phyloP scores from a whole-genome alignment of 2,888 invertebrate species.

The Ectropis crepuscularia region DNA sequence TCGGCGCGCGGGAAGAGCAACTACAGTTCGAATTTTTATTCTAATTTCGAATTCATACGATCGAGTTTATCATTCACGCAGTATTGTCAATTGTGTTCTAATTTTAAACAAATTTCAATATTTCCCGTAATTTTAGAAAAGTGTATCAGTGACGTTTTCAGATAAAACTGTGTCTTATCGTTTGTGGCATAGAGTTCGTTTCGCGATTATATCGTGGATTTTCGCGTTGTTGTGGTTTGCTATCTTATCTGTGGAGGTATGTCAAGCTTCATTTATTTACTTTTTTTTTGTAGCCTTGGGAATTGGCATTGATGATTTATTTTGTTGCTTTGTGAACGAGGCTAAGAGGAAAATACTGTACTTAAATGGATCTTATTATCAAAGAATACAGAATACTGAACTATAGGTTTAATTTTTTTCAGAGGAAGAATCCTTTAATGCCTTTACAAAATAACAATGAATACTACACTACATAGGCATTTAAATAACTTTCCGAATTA shows the following conservation, averaged over 20 bases:
- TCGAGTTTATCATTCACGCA: not conserved
- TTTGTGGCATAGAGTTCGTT: slow-evolving; percentile 9
- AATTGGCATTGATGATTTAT: not conserved
- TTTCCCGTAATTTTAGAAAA: not conserved
- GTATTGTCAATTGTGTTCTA: slow-evolving; percentile 6
- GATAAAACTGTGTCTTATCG: slow-evolving; percentile 11
- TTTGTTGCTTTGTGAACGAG: not conserved
- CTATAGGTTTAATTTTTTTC: too few relatives aligned
- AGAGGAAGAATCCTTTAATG: too few relatives aligned
- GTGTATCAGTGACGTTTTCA: slow-evolving; percentile 1
- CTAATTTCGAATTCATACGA: slow-evolving; percentile 25
- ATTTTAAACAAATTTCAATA: not conserved
- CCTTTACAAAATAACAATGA: too few relatives aligned
- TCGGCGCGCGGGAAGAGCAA: slow-evolving; percentile 43
- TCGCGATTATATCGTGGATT: not conserved
- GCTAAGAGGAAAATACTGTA: not conserved
- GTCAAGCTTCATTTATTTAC: slow-evolving; percentile 5
- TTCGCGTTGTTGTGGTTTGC: slow-evolving; percentile 27
- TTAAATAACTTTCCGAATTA: too few relatives aligned
- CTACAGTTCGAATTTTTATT: slow-evolving; percentile 27
- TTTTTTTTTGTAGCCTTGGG: slow-evolving; percentile 5
- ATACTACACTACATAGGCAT: too few relatives aligned
- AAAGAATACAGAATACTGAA: too few relatives aligned
- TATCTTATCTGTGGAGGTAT: slow-evolving; percentile 33
- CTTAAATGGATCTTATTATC: too few relatives aligned